Evolutionary conservation across 2,113 vertebrate species (phyloP).

Genomic region (Nibea albiflora): DNA sequence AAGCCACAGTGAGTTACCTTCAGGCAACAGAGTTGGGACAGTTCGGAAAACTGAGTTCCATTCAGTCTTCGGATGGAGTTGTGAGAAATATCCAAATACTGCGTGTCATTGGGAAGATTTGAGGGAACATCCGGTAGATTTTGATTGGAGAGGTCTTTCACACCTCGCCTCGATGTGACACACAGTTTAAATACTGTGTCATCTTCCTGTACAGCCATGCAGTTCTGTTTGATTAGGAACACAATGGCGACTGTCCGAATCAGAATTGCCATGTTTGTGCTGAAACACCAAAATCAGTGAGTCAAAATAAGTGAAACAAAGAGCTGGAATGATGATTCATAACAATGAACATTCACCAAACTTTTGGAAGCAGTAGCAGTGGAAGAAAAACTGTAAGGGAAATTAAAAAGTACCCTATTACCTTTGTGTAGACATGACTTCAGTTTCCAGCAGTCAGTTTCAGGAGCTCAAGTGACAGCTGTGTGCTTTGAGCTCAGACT

Average conservation of each 20-base stretch:
- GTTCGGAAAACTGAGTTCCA: conserved; percentile 27
- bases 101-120: conserved; percentile 51
- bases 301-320: neutral
- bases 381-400: neutral
- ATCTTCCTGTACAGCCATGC: neutral
- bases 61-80: conserved; percentile 66
- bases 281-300: conserved; percentile 30
- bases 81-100: conserved; percentile 75
- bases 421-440: conserved; percentile 33
- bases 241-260: conserved; percentile 5
- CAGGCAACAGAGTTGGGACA: conserved; percentile 69
- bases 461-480: neutral
- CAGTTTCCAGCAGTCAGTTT: neutral
- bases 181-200: conserved; percentile 52
- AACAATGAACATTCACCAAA: neutral
- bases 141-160: conserved; percentile 56
- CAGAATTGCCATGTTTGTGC: conserved; percentile 4
- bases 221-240: neutral
- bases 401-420: neutral
- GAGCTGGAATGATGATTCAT: neutral
- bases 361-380: neutral
- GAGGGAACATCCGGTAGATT: conserved; percentile 63
- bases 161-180: conserved; percentile 29
- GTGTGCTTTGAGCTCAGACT: neutral
- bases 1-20: conserved; percentile 71